Base-by-base conservation (phyloP, 2,888 invertebrate species). In the Epistrophe grossulariae region DNA sequence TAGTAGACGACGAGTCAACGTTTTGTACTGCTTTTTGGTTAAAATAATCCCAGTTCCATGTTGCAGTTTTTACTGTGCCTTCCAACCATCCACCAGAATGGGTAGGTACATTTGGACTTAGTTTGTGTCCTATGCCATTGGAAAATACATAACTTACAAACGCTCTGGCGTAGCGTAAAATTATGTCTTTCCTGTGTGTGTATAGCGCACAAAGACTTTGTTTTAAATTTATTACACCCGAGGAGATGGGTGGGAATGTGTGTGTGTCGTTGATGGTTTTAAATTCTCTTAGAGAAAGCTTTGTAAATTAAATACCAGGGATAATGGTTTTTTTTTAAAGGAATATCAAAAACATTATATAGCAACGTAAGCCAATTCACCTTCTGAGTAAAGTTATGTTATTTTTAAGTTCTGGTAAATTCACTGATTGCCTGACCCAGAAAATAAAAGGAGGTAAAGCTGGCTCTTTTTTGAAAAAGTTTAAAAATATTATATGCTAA, bases 181-280 rank as follows among this genome's bases (percentile, higher is more conserved):
- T 84, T 70, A 84, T 79, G 79, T 79, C 68, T 74, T 84, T 79
- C 73, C 76, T 79, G 62, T 74, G 48, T 70, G 68, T 73, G 35
- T 28, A 5, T 28, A 43, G 2, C 28, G 68, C 62, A 74, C 70
- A 48, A 79, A 79, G 74, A 74, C 79, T 72, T 73, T 74, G 24
- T 48, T 73, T 79, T 84, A 55, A 84, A 74, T 79, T 68, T 81
- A 77, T 81, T 55, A 50, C 64, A 60, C 24, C 17, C 43, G 17
- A 24, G 17, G 35, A 59, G 35, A 59, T 11, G 35, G 11, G n/a
- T 2, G 55, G 28, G 70, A 24, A 38, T 24, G 17, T 45, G 6
- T 38, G 9, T 60, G 11, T 52, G 13, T 17, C 28, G 50, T 74
- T 48, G 38, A 28, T 68, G 50, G 73, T 68, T 74, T 60, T 74